Percentiles rank a stretch among this genome's conserved stretches.
phyloP scores from a whole-genome alignment of 1,140 invertebrate genomes.

The Holcopasites calliopsidis region DNA sequence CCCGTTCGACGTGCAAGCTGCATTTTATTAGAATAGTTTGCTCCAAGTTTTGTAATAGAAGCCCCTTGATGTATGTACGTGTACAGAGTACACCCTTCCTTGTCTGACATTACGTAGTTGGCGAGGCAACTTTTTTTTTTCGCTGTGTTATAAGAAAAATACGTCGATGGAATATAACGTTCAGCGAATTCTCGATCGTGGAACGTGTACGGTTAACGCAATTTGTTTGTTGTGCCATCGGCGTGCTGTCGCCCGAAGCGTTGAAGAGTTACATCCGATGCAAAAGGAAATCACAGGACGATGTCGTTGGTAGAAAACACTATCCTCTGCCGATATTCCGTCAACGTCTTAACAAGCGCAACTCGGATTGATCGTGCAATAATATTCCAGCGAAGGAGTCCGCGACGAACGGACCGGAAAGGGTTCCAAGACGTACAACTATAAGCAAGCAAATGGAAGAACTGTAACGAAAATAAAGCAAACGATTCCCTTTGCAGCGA shows the following conservation, averaged over 20 bases:
- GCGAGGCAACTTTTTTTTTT: constrained; percentile 9
- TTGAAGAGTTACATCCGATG: not conserved
- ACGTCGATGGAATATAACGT: not conserved
- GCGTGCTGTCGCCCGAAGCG: not conserved
- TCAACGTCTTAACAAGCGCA: not conserved
- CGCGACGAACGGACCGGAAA: not conserved
- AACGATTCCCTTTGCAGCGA: not conserved
- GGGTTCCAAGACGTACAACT: not conserved
- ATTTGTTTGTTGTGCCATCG: no score
- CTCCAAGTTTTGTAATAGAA: constrained; percentile 61
- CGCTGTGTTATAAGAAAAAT: constrained; percentile 31
- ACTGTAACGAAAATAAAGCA: constrained; percentile 1
- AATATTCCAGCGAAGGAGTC: not conserved
- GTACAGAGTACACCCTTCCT: constrained; percentile 17
- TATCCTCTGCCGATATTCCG: not conserved
- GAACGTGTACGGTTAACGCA: no score
- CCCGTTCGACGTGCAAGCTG: constrained; percentile 46
- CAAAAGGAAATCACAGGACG: not conserved
- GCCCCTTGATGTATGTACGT: not conserved
- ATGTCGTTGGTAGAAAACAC: not conserved
- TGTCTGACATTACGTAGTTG: constrained; percentile 22
- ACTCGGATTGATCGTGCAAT: not conserved
- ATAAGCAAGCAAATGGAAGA: not conserved
- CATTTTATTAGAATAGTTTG: constrained; percentile 61
- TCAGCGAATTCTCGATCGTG: constrained; percentile 5